Conservation (phyloP, 2,888 invertebrate genomes). For the Buathra laborator region DNA sequence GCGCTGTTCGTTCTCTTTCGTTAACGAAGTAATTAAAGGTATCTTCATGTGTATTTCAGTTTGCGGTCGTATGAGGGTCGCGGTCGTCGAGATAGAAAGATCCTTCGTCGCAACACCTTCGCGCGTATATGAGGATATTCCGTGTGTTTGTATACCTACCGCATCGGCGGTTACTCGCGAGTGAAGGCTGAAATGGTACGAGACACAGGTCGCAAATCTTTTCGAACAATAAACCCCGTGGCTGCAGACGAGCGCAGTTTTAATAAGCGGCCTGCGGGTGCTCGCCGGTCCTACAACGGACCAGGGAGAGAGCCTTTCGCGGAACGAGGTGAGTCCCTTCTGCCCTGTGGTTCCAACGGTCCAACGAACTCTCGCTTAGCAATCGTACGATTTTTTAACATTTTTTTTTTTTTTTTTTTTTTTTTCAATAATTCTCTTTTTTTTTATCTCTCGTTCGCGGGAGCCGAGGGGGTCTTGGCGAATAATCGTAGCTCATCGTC, state of each 20-base stretch:
- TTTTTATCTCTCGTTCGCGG: conserved; percentile 2
- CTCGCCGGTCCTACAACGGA: conserved; percentile 6
- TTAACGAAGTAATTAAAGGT: conserved; percentile 28
- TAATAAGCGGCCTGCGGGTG: conserved; percentile 53
- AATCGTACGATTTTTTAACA: not conserved
- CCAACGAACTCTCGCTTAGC: conserved; percentile 37
- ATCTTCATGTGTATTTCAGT: conserved; percentile 15
- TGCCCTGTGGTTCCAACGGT: conserved; percentile 18
- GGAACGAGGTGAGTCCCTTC: conserved; percentile 36
- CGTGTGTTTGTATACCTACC: conserved; percentile 56
- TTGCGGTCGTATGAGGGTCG: not conserved
- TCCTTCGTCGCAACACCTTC: conserved; percentile 56
- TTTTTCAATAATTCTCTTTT: not conserved
- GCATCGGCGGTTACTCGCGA: conserved; percentile 51
- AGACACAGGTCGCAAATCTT: conserved; percentile 65
- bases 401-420: not conserved
- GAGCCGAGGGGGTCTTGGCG: not conserved
- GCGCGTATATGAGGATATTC: not conserved
- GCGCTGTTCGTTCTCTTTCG: not conserved
- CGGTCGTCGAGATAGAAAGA: conserved; percentile 4
- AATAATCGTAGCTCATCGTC: not conserved
- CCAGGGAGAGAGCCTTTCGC: conserved; percentile 15
- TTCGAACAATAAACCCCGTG: conserved; percentile 63
- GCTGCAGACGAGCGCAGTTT: conserved; percentile 58
- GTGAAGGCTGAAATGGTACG: conserved; percentile 49